A percentile compares a stretch with the other conserved stretches of the same genome.
These are phyloP conservation scores for Myxocyprinus asiaticus DNA, from an alignment of 2,113 vertebrate species.

Conservation along the genomic window DNA sequence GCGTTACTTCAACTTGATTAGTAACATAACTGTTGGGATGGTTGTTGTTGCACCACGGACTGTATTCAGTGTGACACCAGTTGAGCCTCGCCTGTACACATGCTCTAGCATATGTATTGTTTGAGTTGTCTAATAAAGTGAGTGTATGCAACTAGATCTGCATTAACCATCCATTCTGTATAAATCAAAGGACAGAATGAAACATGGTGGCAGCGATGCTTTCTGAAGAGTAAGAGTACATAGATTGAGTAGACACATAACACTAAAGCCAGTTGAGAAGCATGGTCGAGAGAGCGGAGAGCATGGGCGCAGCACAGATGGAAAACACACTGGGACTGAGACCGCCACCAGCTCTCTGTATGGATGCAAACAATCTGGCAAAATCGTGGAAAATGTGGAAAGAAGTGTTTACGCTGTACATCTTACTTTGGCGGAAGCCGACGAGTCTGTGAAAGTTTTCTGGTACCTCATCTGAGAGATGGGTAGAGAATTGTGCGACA, in stretches of 20 bases:
- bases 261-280: neutral
- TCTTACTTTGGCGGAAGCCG: neutral
- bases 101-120: too few relatives aligned
- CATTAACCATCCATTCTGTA: too few relatives aligned
- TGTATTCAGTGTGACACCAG: too few relatives aligned
- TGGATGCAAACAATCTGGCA: neutral
- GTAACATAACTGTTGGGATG: too few relatives aligned
- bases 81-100: too few relatives aligned
- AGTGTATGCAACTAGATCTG: too few relatives aligned
- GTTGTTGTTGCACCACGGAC: too few relatives aligned
- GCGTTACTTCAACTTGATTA: too few relatives aligned
- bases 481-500: neutral
- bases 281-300: neutral
- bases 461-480: neutral
- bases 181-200: too few relatives aligned
- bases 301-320: neutral
- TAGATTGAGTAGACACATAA: neutral
- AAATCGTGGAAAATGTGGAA: constrained; percentile 24
- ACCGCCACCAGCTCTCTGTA: neutral
- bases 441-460: neutral
- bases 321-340: neutral
- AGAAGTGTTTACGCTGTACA: constrained; percentile 1
- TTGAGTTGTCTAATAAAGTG: too few relatives aligned
- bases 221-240: neutral
- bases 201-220: neutral